Evolutionary conservation across 1,140 invertebrate species (phyloP).

Genomic region (Trichomalopsis sarcophagae): DNA sequence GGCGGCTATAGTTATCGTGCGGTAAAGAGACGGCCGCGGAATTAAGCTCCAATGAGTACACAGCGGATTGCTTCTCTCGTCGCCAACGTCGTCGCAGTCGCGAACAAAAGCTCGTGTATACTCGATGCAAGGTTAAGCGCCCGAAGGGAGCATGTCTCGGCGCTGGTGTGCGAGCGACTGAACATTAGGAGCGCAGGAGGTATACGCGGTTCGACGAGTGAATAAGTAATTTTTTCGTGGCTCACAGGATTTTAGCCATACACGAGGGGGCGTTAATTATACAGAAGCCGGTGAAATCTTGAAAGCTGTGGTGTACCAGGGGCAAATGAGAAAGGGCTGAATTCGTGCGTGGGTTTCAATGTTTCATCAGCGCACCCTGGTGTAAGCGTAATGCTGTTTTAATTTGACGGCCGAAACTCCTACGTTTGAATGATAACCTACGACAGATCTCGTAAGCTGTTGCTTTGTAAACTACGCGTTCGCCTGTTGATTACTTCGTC

Average conservation of each 20-base stretch:
- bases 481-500: not conserved
- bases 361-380: not conserved
- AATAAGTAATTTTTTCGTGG: not conserved
- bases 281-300: not conserved
- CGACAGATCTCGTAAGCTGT: too few species aligned
- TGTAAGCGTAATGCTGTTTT: not conserved
- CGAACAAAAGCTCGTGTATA: not conserved
- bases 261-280: not conserved
- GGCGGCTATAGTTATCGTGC: not conserved
- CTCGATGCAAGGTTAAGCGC: conserved; percentile 9
- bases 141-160: not conserved
- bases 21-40: not conserved
- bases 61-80: not conserved
- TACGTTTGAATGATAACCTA: too few species aligned
- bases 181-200: not conserved
- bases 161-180: not conserved
- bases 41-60: conserved; percentile 7
- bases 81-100: not conserved
- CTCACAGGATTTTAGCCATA: not conserved
- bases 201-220: not conserved
- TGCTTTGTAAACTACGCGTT: not conserved
- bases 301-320: not conserved
- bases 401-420: not conserved
- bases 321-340: not conserved
- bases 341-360: not conserved